Evolutionary conservation across 2,888 invertebrate genomes (phyloP).

Genomic region (Zhengitettix transpicula): DNA sequence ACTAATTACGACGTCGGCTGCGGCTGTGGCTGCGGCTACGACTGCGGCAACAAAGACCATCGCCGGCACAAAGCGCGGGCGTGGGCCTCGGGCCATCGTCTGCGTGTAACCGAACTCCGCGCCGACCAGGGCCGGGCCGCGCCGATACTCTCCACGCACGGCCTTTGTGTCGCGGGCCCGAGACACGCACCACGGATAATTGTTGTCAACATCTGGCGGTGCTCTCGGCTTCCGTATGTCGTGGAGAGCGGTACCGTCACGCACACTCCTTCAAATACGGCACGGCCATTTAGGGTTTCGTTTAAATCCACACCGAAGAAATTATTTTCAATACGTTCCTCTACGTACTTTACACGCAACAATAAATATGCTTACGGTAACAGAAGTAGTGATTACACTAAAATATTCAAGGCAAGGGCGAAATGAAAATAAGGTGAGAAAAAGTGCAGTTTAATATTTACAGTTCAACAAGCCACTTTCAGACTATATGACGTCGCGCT

Average conservation of each 20-base stretch:
- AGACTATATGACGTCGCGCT: too few species aligned
- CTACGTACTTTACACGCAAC: too few species aligned
- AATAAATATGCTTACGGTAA: too few species aligned
- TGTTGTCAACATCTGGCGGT: not conserved
- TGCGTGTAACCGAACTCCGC: conserved; percentile 7
- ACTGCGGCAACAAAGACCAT: not conserved
- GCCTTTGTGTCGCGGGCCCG: not conserved
- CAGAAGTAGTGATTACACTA: too few species aligned
- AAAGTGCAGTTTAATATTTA: too few species aligned
- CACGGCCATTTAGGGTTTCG: not conserved
- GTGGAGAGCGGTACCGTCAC: not conserved
- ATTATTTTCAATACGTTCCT: too few species aligned
- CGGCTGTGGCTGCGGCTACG: not conserved
- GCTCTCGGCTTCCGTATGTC: not conserved
- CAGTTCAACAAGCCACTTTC: too few species aligned
- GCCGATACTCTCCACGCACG: not conserved
- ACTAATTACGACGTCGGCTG: not conserved
- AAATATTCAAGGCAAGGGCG: too few species aligned
- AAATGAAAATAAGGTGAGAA: too few species aligned
- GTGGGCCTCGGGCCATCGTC: conserved; percentile 5
- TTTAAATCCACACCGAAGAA: not conserved
- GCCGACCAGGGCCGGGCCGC: not conserved
- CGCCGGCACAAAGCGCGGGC: not conserved
- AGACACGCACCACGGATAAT: not conserved
- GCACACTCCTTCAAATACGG: not conserved